Base-by-base conservation (phyloP, 2,113 vertebrate species). In the Eidolon helvum region DNA sequence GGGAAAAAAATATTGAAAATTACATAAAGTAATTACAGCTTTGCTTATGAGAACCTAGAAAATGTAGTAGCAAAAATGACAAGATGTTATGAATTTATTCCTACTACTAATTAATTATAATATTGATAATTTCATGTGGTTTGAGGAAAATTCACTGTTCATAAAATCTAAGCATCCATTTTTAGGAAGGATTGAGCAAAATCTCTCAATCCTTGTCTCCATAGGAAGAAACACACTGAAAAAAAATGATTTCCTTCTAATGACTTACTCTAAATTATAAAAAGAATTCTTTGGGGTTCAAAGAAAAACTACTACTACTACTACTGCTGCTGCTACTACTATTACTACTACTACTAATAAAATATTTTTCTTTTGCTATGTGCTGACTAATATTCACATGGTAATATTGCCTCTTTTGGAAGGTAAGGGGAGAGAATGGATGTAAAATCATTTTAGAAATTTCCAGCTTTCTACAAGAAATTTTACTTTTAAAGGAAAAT, bases 401-500 rank as follows among this genome's bases (percentile, higher is more conserved):
- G 4, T 53, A 48, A 95, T 50, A 50, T 50, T 16, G 48, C 22
- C n/a, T 78, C 10, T 88, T 72, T 63, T 19, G 63, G 65, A 79
- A 87, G 55, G 35, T 24, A 74, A 95, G 16, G 14, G 30, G 43
- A 91, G 53, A 40, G 45, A 90, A 68, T 69, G 50, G 50, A 72
- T 88, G 10, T 92, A 11, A 89, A 96, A 78, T 89, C 78, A 48
- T 84, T 53, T 89, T 57, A 78, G 82, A 94, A 87, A 90, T 89
- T 75, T 83, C 48, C 24, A 96, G 38, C 24, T 90, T 92, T 87
- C 45, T 30, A 26, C 71, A 80, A 94, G 83, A 88, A 75, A 91
- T 21, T 95, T 85, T 79, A 69, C 78, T 74, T 90, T 57, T 78
- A 72, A 97, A 85, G 84, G 80, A 90, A 97, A 92, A 88, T 69